These are phyloP conservation scores for Amphipoea lucens DNA, from an alignment of 2,888 invertebrate genomes.

Conservation along the genomic window DNA sequence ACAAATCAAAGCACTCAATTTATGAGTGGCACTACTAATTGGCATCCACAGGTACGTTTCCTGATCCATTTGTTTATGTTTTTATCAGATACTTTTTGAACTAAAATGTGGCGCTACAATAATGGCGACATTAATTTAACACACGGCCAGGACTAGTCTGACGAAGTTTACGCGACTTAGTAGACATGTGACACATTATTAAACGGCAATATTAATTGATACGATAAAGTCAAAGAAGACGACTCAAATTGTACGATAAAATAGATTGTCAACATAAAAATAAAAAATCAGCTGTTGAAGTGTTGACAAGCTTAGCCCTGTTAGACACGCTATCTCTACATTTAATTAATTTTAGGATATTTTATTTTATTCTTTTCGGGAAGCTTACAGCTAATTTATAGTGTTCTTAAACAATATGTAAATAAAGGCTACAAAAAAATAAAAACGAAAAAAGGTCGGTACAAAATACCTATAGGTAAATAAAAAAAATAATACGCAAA, in stretches of 20 bases:
- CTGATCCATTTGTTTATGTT: background rate
- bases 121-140: no score
- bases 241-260: slow-evolving; percentile 16
- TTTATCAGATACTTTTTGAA: background rate
- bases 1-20: background rate
- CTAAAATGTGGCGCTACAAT: no score
- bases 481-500: background rate
- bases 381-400: background rate
- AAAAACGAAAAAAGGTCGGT: background rate
- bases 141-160: no score
- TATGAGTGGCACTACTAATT: background rate
- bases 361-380: background rate
- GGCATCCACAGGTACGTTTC: background rate
- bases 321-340: background rate
- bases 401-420: background rate
- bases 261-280: slow-evolving; percentile 27
- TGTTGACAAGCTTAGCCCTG: background rate
- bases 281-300: slow-evolving; percentile 18
- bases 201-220: slow-evolving; percentile 14
- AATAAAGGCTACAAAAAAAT: background rate
- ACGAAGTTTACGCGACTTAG: background rate
- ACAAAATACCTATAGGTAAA: background rate
- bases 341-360: background rate
- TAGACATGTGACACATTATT: slow-evolving; percentile 22
- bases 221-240: slow-evolving; percentile 21